Evolutionary conservation across 1,140 invertebrate species (phyloP).

Genomic region (Oreohelix idahoensis): DNA sequence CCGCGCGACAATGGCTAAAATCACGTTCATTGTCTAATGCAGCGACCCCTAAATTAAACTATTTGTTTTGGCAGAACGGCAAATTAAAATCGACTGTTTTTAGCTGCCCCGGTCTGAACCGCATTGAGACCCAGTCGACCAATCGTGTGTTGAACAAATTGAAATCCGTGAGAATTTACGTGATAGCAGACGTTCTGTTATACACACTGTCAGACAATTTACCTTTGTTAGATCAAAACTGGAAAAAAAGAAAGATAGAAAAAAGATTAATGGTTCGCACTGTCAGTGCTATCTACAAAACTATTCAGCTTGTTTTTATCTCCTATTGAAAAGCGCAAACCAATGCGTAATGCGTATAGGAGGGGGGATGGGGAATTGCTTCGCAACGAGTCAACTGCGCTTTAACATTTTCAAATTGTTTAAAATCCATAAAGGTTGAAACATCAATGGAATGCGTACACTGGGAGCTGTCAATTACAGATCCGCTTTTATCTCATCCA

Average conservation of each 20-base stretch:
- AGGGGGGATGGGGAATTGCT: background rate
- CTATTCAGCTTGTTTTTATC: background rate
- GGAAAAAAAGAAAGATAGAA: background rate
- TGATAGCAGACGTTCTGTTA: background rate
- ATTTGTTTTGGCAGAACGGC: conserved; percentile 16
- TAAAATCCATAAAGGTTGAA: background rate
- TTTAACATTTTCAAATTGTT: background rate
- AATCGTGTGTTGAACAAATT: conserved; percentile 11
- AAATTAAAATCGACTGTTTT: conserved; percentile 4
- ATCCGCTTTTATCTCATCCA: background rate
- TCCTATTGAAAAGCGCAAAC: conserved; percentile 9
- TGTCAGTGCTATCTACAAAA: background rate
- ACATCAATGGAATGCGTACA: background rate
- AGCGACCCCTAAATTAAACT: conserved; percentile 1
- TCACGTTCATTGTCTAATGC: background rate
- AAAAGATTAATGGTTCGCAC: background rate
- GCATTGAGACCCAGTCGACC: background rate
- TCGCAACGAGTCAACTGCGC: background rate
- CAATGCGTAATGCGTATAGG: background rate
- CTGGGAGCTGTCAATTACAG: conserved; percentile 5
- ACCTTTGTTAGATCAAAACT: background rate
- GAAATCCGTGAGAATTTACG: conserved; percentile 4
- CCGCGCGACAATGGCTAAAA: background rate
- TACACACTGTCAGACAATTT: background rate
- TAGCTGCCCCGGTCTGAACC: background rate